These are phyloP conservation scores for Drosophila ogumai DNA, from an alignment of 1,140 invertebrate species.

Conservation along the genomic window DNA sequence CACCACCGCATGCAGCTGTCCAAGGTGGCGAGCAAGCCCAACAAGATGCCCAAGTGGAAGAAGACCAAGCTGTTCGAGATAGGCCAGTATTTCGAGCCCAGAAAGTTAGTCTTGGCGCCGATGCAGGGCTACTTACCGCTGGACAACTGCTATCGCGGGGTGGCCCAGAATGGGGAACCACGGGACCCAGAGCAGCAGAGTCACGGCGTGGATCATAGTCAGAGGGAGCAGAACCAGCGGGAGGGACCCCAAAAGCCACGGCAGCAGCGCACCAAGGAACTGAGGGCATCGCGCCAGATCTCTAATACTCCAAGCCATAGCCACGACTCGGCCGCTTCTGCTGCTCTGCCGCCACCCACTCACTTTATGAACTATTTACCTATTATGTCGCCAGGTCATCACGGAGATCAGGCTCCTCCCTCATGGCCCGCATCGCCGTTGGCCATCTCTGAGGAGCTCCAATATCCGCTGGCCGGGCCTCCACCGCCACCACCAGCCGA, in stretches of 20 bases:
- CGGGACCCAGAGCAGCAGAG: not conserved
- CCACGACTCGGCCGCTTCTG: not conserved
- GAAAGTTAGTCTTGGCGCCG: constrained; percentile 42
- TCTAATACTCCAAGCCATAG: constrained; percentile 3
- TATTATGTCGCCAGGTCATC: constrained; percentile 4
- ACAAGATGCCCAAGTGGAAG: constrained; percentile 52
- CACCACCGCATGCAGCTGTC: constrained; percentile 27
- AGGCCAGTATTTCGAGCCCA: constrained; percentile 47
- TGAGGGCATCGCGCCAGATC: not conserved
- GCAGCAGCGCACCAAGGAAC: constrained; percentile 21
- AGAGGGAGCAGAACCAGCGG: constrained; percentile 8
- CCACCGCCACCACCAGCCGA: constrained; percentile 33
- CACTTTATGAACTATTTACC: constrained; percentile 57
- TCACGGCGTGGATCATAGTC: not conserved
- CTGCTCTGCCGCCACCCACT: not conserved
- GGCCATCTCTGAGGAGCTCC: constrained; percentile 42
- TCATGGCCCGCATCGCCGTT: constrained; percentile 38
- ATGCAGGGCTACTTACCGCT: constrained; percentile 58
- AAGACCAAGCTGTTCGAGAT: constrained; percentile 58
- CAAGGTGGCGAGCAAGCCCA: constrained; percentile 40
- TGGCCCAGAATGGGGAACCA: constrained; percentile 3
- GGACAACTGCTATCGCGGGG: constrained; percentile 41
- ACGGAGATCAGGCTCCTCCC: constrained; percentile 9
- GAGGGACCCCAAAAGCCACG: constrained; percentile 5
- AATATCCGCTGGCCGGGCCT: constrained; percentile 20